Base-by-base conservation (phyloP, 2,888 invertebrate species). In the Drepana falcataria region DNA sequence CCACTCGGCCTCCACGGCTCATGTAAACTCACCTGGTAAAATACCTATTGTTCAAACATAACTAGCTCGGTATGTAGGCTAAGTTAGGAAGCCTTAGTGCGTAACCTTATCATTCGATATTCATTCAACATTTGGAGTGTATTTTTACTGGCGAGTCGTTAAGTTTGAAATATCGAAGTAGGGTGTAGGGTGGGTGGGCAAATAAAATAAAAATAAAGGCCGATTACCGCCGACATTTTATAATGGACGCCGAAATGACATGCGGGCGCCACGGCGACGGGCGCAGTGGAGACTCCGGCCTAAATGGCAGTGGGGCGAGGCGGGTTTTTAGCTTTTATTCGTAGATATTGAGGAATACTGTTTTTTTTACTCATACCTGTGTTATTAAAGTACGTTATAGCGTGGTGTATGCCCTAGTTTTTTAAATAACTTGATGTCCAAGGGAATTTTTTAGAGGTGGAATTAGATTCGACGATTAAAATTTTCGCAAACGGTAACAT, bases 171-270 rank as follows among this genome's bases (percentile, higher is more conserved):
- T 89, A 89, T 89, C 87, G 86, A 83, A 68, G 78, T 71, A 65
- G 70, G 75, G 67, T 67, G 68, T 61, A 61, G 68, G 71, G 81
- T 77, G 71, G 78, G 81, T 77, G 77, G 81, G 83, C 83, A 84
- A 87, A 88, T 87, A 85, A 90, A 90, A 90, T 88, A 88, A 89
- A 89, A 89, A 89, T 87, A 87, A 87, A 88, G 85, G 83, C 80
- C 87, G 87, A 87, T 87, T 87, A 87, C 84, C 67, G 80, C 82
- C 87, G 88, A 87, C 90, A 88, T 89, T 89, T 90, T 90, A 89
- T 90, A 91, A 91, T 90, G 87, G 88, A 81, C 83, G 79, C 61
- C 71, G 77, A 83, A 88, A 88, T 87, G 88, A 87, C 89, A 90
- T 87, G 89, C 89, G 90, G 90, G 89, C 88, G 87, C 85, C 87